A percentile compares a stretch with the other conserved stretches of the same genome.
These are phyloP conservation scores for Chascanopsetta lugubris DNA, from an alignment of 2,113 vertebrate species.

Conservation along the genomic window DNA sequence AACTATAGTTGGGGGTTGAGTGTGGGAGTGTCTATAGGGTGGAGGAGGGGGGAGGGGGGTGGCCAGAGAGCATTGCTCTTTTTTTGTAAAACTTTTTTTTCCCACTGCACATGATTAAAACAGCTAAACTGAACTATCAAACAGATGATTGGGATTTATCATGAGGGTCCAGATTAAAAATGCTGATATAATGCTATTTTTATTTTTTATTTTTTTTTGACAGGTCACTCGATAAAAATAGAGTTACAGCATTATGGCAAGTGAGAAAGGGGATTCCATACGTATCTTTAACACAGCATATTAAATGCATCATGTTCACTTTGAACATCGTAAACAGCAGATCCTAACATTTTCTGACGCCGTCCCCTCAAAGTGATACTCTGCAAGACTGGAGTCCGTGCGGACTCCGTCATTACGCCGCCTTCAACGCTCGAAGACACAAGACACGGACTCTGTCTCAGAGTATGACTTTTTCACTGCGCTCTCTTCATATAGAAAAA, in stretches of 20 bases:
- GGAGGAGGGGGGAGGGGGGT: slow-evolving; percentile 56
- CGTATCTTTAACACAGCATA: slow-evolving; percentile 33
- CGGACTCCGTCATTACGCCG: slow-evolving; percentile 19
- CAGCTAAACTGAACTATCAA: slow-evolving; percentile 71
- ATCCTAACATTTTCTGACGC: slow-evolving; percentile 55
- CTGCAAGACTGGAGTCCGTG: slow-evolving; percentile 62
- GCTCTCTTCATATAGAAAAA: slow-evolving; percentile 64
- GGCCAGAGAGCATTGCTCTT: slow-evolving; percentile 77
- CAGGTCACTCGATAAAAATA: slow-evolving; percentile 65
- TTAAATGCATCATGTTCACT: slow-evolving; percentile 43
- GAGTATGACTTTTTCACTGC: slow-evolving; percentile 79
- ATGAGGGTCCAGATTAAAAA: slow-evolving; percentile 63
- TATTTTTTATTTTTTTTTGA: slow-evolving; percentile 12
- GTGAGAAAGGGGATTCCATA: slow-evolving; percentile 71
- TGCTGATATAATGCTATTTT: slow-evolving; percentile 42
- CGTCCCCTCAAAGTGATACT: slow-evolving; percentile 78
- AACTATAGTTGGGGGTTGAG: slow-evolving; percentile 78
- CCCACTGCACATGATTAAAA: slow-evolving; percentile 70
- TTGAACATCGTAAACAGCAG: slow-evolving; percentile 48
- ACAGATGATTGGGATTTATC: slow-evolving; percentile 66
- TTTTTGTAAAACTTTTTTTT: slow-evolving; percentile 16
- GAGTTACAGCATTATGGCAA: slow-evolving; percentile 60
- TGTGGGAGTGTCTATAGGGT: slow-evolving; percentile 75
- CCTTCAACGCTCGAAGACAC: slow-evolving; percentile 1
- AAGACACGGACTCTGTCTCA: slow-evolving; percentile 59